phyloP scores from a whole-genome alignment of 2,797 vertebrate genomes.

The Botia almorhae region DNA sequence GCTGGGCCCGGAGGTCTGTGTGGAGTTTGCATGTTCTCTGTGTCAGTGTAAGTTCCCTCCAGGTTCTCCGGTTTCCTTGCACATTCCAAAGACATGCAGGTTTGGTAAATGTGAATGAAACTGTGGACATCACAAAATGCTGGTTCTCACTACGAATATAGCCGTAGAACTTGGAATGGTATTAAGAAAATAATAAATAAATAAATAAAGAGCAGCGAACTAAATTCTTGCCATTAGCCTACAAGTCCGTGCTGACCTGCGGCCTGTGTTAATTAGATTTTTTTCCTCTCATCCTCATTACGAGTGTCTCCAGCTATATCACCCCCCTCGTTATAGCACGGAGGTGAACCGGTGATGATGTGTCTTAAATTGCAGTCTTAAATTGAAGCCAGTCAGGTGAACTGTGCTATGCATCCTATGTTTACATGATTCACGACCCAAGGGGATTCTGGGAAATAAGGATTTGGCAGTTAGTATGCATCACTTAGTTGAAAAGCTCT shows the following conservation, averaged over 20 bases:
- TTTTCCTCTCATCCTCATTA: slow-evolving; percentile 31
- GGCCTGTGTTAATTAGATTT: neutral
- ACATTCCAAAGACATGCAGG: too few relatives aligned
- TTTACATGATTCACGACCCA: slow-evolving; percentile 35
- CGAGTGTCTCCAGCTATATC: neutral
- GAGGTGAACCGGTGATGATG: slow-evolving; percentile 9
- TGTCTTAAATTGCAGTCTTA: neutral
- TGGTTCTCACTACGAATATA: too few relatives aligned
- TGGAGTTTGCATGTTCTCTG: too few relatives aligned
- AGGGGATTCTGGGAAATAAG: slow-evolving; percentile 49
- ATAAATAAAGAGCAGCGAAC: neutral
- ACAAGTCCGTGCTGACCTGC: neutral
- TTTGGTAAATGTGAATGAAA: too few relatives aligned
- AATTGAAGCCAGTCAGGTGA: slow-evolving; percentile 42
- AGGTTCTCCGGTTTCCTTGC: too few relatives aligned
- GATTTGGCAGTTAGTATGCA: slow-evolving; percentile 35
- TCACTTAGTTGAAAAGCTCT: slow-evolving; percentile 47
- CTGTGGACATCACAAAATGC: too few relatives aligned
- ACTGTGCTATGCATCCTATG: neutral
- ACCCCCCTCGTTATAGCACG: slow-evolving; percentile 27
- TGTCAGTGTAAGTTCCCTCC: too few relatives aligned
- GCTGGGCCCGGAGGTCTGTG: too few relatives aligned
- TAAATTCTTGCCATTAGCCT: slow-evolving; percentile 1
- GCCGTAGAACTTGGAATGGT: too few relatives aligned
- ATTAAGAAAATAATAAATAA: neutral